Evolutionary conservation across 2,888 invertebrate species (phyloP).

Genomic region (Tupiocoris notatus): DNA sequence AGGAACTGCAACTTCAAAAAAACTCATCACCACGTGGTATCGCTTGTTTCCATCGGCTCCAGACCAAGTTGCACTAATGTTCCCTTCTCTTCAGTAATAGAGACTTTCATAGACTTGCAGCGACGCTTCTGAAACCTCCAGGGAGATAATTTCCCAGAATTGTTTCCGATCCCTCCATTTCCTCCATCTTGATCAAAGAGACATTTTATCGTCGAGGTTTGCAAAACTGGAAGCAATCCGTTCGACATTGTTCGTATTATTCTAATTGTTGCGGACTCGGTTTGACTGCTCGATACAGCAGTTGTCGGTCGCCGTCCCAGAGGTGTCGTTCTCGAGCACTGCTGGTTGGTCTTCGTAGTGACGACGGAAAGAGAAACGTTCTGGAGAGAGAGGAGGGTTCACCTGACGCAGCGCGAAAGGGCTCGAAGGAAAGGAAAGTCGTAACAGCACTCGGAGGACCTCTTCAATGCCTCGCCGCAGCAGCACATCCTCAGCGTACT

Average conservation of each 20-base stretch:
- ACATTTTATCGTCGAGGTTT: too few relatives aligned
- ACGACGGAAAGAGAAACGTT: neutral
- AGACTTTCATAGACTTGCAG: too few relatives aligned
- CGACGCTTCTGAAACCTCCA: too few relatives aligned
- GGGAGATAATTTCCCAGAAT: too few relatives aligned
- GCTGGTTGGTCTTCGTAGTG: neutral
- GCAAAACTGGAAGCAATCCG: too few relatives aligned
- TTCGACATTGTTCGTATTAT: too few relatives aligned
- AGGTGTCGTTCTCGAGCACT: neutral
- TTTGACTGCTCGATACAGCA: neutral
- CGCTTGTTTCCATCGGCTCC: too few relatives aligned
- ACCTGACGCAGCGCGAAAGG: conserved; percentile 32
- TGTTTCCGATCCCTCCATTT: neutral
- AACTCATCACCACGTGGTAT: too few relatives aligned
- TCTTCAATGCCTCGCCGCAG: conserved; percentile 11
- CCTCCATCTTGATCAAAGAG: too few relatives aligned
- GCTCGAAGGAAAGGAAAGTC: conserved; percentile 18
- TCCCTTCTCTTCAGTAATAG: too few relatives aligned
- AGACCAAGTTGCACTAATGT: too few relatives aligned
- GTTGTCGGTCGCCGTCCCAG: neutral
- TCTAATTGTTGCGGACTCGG: neutral
- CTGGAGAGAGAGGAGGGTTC: neutral
- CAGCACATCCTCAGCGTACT: neutral
- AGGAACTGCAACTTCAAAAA: too few relatives aligned
- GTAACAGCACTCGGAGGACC: conserved; percentile 33